Conservation (phyloP, 2,888 invertebrate genomes). For the Chydorus sphaericus region DNA sequence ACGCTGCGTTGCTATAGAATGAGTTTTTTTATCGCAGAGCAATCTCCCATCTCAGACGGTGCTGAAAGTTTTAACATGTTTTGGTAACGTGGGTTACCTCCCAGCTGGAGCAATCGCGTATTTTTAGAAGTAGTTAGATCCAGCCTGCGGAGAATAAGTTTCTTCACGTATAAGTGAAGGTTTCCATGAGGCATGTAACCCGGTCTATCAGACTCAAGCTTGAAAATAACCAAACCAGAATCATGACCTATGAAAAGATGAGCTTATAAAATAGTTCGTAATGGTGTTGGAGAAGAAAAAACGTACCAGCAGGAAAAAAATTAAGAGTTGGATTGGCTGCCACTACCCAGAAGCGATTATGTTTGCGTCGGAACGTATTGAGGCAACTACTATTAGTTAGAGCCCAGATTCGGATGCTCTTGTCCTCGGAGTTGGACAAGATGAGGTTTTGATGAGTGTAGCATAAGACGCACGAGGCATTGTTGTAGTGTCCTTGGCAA, state of each 20-base stretch:
- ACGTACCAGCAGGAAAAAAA: slow-evolving; percentile 80
- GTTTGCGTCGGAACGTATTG: slow-evolving; percentile 83
- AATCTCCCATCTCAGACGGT: too few species aligned
- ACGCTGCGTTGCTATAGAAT: too few species aligned
- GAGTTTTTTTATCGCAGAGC: too few species aligned
- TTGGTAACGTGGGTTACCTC: slow-evolving; percentile 62
- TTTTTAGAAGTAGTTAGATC: slow-evolving; percentile 91
- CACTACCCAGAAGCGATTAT: slow-evolving; percentile 95
- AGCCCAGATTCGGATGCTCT: slow-evolving; percentile 96
- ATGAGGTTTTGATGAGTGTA: slow-evolving; percentile 95
- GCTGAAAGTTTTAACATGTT: too few species aligned
- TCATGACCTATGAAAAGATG: slow-evolving; percentile 71
- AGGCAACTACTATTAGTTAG: slow-evolving; percentile 86
- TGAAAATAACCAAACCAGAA: slow-evolving; percentile 87
- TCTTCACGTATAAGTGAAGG: slow-evolving; percentile 88
- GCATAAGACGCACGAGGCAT: slow-evolving; percentile 93
- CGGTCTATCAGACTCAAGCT: slow-evolving; percentile 85
- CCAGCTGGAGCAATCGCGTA: slow-evolving; percentile 77
- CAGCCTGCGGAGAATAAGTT: slow-evolving; percentile 71
- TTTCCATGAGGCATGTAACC: slow-evolving; percentile 90
- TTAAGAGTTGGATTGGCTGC: slow-evolving; percentile 88
- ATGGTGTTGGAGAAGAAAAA: too few species aligned
- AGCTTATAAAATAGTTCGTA: too few species aligned
- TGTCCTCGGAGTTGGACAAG: slow-evolving; percentile 93
- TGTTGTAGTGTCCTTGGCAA: slow-evolving; percentile 98